Evolutionary conservation across 2,113 vertebrate species (phyloP).

Genomic region (Hymenochirus boettgeri): DNA sequence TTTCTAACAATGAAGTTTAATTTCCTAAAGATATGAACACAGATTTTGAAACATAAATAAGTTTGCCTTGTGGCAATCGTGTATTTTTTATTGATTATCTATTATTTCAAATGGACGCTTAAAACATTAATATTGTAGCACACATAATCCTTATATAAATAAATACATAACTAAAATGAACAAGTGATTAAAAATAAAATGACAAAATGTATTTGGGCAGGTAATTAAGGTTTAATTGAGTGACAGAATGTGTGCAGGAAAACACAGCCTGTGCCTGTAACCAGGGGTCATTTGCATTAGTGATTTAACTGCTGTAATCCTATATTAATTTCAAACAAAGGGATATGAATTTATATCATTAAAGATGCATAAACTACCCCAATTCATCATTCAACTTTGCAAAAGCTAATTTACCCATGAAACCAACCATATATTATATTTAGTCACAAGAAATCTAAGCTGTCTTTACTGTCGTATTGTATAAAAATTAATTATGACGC

Average conservation of each 20-base stretch:
- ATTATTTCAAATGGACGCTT: too few relatives aligned
- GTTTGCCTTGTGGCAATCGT: too few relatives aligned
- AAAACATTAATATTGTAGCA: too few relatives aligned
- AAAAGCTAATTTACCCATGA: conserved; percentile 33
- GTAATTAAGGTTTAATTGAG: conserved; percentile 51
- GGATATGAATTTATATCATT: conserved; percentile 46
- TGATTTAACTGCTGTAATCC: conserved; percentile 37
- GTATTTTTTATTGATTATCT: too few relatives aligned
- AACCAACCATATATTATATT: conserved; percentile 7
- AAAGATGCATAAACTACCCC: conserved; percentile 50
- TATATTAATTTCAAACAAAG: conserved; percentile 46
- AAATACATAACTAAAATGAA: conserved; percentile 47
- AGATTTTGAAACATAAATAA: too few relatives aligned
- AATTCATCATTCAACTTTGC: conserved; percentile 44
- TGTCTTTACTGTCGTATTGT: not conserved
- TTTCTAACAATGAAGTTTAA: too few relatives aligned
- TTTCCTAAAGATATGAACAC: too few relatives aligned
- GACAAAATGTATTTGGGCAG: conserved; percentile 53
- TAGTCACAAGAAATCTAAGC: conserved; percentile 11
- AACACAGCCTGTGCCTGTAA: conserved; percentile 45
- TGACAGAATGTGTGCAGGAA: conserved; percentile 39
- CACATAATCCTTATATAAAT: too few relatives aligned
- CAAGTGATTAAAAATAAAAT: conserved; percentile 55
- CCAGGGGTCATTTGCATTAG: conserved; percentile 46
- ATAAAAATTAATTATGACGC: too few relatives aligned